Evolutionary conservation across 92 coral and sea anemone species (phyloP), one percentile per base, ranked within the genome.

Genomic region (Paragorgia papillata): DNA sequence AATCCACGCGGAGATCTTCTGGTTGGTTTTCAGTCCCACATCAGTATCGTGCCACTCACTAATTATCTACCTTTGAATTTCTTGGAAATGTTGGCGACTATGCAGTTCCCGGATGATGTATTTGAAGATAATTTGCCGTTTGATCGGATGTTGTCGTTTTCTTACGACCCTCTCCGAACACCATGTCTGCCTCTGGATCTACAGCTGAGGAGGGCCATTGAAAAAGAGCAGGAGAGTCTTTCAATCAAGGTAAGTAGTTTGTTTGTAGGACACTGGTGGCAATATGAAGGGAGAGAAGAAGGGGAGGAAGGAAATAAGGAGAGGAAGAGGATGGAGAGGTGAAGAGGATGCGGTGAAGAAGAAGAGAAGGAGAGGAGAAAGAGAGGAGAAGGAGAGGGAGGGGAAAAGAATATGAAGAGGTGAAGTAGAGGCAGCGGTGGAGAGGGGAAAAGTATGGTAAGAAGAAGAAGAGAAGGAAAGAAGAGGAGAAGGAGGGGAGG

Each of bases 1-100:
- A 95, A 92, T 73, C 57, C 89, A n/a, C 95, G 97, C 2, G 99
- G 99, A 2, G 99, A 95, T 80, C 89, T 95, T 40, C 64, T 95
- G 54, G 99, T 95, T 37, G 97, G 99, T 34, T 95, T 95, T 66
- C 99, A 95, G 79, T 89, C 86, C 29, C 99, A 95, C 43, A 84
- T 95, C 60, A 95, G 99, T 74, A 81, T 95, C 41, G 95, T 95
- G 7, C 69, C 92, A 17, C 64, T 95, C 46, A 76, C 90, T 19
- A 83, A 95, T 71, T 95, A 95, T 64, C 82, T 95, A 28, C 99
- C 99, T 41, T 66, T 83, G 9, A 67, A 85, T 30, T 89, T 86
- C 73, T 81, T 95, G 79, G 96, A 95, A 75, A 82, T 44, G 79
- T 29, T 95, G 34, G 82, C 95, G 39, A 35, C 79, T n/a, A 89